These are phyloP conservation scores for Formica aserva DNA, from an alignment of 2,888 invertebrate genomes.

Conservation along the genomic window DNA sequence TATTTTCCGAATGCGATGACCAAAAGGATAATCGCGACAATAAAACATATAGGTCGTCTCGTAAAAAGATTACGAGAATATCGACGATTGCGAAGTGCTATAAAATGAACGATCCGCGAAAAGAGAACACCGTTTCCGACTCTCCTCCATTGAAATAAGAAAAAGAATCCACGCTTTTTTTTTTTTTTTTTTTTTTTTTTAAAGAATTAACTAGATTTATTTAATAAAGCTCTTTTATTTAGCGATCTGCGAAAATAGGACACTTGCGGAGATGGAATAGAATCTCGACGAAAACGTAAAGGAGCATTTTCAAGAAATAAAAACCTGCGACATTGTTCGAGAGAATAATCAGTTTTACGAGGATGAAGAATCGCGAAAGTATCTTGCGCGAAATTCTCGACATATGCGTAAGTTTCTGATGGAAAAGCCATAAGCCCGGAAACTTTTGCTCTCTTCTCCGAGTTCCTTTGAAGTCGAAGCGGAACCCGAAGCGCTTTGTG, in stretches of 20 bases:
- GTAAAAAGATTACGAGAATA: constrained; percentile 28
- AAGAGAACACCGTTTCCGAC: neutral
- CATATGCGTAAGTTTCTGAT: constrained; percentile 53
- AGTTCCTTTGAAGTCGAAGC: constrained; percentile 35
- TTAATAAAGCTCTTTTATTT: neutral
- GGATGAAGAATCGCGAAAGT: neutral
- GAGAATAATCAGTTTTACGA: constrained; percentile 7
- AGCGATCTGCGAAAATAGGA: neutral
- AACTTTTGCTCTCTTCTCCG: constrained; percentile 58
- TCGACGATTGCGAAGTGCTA: constrained; percentile 7
- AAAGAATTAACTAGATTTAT: neutral
- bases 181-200: neutral
- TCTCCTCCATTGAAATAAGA: neutral
- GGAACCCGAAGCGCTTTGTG: constrained; percentile 59
- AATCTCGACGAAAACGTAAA: neutral
- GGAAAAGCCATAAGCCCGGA: constrained; percentile 62
- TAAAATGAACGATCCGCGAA: constrained; percentile 9
- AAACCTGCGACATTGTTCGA: neutral
- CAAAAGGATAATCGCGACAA: constrained; percentile 31
- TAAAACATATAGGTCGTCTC: constrained; percentile 25
- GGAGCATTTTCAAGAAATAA: neutral
- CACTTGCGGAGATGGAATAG: neutral
- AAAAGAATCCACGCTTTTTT: neutral
- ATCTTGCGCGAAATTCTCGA: constrained; percentile 26
- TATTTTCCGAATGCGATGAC: constrained; percentile 31